Evolutionary conservation across 2,113 vertebrate genomes (phyloP).

Genomic region (Hirundichthys speculiger): DNA sequence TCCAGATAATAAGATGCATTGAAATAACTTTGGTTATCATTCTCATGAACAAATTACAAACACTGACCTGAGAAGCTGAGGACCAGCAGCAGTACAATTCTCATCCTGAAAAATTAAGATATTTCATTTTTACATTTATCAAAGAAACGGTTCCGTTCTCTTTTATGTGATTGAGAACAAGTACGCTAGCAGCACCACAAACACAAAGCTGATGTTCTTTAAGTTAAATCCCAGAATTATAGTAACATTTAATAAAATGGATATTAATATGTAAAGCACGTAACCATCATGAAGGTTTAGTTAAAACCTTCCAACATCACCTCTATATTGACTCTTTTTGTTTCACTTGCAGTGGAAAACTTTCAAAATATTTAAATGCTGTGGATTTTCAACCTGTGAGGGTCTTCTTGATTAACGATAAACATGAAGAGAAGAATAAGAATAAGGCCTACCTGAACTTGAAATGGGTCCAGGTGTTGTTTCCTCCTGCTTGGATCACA

Average conservation of each 20-base stretch:
- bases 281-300: too few relatives aligned
- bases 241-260: too few relatives aligned
- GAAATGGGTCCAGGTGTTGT: neutral
- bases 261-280: too few relatives aligned
- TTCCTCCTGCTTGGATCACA: neutral
- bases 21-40: neutral
- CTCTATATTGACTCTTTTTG: neutral
- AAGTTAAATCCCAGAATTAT: too few relatives aligned
- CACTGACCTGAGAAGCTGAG: constrained; percentile 45
- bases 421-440: neutral
- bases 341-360: too few relatives aligned
- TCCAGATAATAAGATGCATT: too few relatives aligned
- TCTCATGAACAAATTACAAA: neutral
- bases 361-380: too few relatives aligned
- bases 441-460: neutral
- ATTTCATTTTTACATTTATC: too few relatives aligned
- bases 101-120: constrained; percentile 38
- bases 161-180: too few relatives aligned
- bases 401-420: neutral
- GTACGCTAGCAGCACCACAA: too few relatives aligned
- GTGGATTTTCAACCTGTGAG: neutral
- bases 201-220: too few relatives aligned
- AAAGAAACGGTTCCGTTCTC: too few relatives aligned
- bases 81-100: neutral
- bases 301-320: neutral